Base-by-base conservation (phyloP, 2,888 invertebrate genomes). In the Diaphora mendica region DNA sequence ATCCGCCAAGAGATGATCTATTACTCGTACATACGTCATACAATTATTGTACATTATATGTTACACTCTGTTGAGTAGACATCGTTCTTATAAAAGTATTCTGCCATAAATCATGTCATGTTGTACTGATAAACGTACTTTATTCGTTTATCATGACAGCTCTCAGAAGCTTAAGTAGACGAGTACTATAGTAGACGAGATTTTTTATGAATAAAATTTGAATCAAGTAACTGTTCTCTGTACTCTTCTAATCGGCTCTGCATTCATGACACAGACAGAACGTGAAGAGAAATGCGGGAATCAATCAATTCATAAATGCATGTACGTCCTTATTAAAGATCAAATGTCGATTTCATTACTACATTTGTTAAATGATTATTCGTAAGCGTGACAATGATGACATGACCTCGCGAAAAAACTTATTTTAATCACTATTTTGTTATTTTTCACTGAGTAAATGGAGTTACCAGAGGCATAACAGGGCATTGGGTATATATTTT, bases 121-220 rank as follows among this genome's bases (percentile, higher is more conserved):
- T 62, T 62, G 17, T 30, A 30, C 62, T 30, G 30, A 62, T 62
- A 30, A 62, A 62, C 62, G 17, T 30, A 51, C 68, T 51, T 48
- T 35, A 68, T 68, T n/a, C 68, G 39, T 42, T 79, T 48, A 13
- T 23, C n/a, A 51, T 51, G 55, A 35, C 68, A 68, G 48, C 23
- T 33, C 23, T 51, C n/a, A 35, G 35, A 23, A 2, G n/a, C 51
- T 55, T 15, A 68, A 67, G 20, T 33, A 20, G 20, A 68, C 15
- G 33, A 30, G 33, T 33, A 33, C 3, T 35, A 15, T 8, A 55
- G 3, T 23, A 30, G 67, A 17, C 30, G 48, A 20, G 39, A 39
- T 64, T n/a, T 39, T 11, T 23, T n/a, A 30, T 26, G 3, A 30
- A 15, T 30, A 17, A 17, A 17, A 15, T 62, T 4, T 62, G 26